Evolutionary conservation across 1,140 invertebrate species (phyloP).

Genomic region (Odontomachus brunneus): DNA sequence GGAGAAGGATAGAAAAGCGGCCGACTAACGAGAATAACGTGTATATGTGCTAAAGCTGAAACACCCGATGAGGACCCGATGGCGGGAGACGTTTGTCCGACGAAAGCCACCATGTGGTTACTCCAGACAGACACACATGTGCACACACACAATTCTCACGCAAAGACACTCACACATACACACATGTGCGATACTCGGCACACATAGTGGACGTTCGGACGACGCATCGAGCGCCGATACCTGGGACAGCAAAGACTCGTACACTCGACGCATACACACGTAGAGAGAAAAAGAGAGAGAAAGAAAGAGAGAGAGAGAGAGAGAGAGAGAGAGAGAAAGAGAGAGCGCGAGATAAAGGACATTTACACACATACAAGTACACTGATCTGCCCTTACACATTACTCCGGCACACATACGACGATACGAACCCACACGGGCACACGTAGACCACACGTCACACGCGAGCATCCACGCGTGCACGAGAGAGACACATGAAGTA

Average conservation of each 20-base stretch:
- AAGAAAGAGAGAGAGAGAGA: slow-evolving; percentile 31
- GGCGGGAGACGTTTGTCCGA: slow-evolving; percentile 62
- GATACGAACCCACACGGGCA: slow-evolving; percentile 35
- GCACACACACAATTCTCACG: slow-evolving; percentile 20
- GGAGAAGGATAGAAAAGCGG: slow-evolving; percentile 31
- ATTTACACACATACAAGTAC: slow-evolving; percentile 12
- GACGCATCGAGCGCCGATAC: slow-evolving; percentile 38
- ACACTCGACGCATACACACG: slow-evolving; percentile 27
- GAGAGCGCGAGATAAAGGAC: neutral
- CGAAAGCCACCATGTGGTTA: slow-evolving; percentile 60
- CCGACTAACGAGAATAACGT: slow-evolving; percentile 61
- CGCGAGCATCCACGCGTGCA: slow-evolving; percentile 12
- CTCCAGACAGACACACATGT: slow-evolving; percentile 46
- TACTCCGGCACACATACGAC: slow-evolving; percentile 11
- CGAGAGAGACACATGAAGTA: slow-evolving; percentile 21
- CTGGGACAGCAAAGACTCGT: slow-evolving; percentile 33
- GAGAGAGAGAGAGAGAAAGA: slow-evolving; percentile 13
- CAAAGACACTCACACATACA: slow-evolving; percentile 8
- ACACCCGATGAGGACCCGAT: slow-evolving; percentile 67
- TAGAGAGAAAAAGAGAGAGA: neutral
- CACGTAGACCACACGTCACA: slow-evolving; percentile 31
- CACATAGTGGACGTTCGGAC: slow-evolving; percentile 42
- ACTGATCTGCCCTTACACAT: slow-evolving; percentile 46
- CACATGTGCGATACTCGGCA: neutral
- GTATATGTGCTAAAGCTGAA: slow-evolving; percentile 56